These are phyloP conservation scores for Podabrus alpinus DNA, from an alignment of 2,888 invertebrate genomes.

Conservation along the genomic window DNA sequence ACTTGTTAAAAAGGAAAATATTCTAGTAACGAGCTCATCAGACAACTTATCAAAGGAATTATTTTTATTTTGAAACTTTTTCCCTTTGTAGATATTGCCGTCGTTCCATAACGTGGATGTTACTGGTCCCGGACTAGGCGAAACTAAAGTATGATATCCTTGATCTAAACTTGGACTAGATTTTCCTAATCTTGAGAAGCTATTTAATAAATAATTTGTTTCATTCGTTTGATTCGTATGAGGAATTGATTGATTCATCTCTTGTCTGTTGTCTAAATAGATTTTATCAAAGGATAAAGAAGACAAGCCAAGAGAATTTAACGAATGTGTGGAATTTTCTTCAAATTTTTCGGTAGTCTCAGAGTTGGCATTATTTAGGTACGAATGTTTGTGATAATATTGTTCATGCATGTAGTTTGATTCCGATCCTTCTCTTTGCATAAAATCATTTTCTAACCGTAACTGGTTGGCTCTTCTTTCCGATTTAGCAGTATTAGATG, in stretches of 20 bases:
- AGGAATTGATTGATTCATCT: conserved; percentile 37
- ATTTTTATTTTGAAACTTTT: conserved; percentile 47
- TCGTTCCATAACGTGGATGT: conserved; percentile 53
- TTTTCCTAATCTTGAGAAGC: conserved; percentile 56
- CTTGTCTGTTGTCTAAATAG: conserved; percentile 51
- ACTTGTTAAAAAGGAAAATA: conserved; percentile 73
- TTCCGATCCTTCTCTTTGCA: conserved; percentile 36
- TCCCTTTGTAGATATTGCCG: conserved; percentile 48
- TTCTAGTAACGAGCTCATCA: conserved; percentile 70
- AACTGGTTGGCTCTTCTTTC: conserved; percentile 29
- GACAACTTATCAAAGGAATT: conserved; percentile 65
- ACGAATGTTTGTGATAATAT: conserved; percentile 42
- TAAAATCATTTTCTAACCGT: conserved; percentile 31
- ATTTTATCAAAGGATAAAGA: conserved; percentile 50
- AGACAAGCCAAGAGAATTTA: conserved; percentile 30
- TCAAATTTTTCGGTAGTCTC: conserved; percentile 36
- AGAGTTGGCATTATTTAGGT: conserved; percentile 38
- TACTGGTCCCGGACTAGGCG: conserved; percentile 59
- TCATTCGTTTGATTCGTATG: conserved; percentile 34
- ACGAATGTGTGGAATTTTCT: conserved; percentile 20
- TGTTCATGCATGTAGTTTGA: conserved; percentile 42
- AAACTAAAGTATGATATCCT: conserved; percentile 79
- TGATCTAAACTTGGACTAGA: conserved; percentile 75
- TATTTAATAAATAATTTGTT: conserved; percentile 52
- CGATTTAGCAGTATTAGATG: conserved; percentile 32